Evolutionary conservation across 2,888 invertebrate genomes (phyloP), one percentile per base, ranked within the genome.

Genomic region (Bellardia bayeri): DNA sequence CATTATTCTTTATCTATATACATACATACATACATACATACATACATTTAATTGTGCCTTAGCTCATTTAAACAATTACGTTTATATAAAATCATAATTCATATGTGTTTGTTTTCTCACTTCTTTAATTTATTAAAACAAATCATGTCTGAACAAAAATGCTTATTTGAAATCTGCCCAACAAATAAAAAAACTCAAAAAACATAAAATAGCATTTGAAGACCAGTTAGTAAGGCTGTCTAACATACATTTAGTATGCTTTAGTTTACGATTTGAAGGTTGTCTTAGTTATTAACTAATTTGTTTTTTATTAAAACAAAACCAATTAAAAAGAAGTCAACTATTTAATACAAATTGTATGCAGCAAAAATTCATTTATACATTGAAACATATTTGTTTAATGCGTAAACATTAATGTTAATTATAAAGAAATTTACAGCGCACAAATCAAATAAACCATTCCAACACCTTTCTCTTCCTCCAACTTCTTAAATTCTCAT

Each of bases 371-470:
- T 30, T 14, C 7, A 33, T 66, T 64, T 51, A 33, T 37, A 63
- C 37, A 37, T 37, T 37, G 5, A 37, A 45, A 51, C n/a, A 51
- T 51, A 54, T 56, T 71, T 54, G 8, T n/a, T 56, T 37, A 66
- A 64, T 66, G 66, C 54, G 40, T 66, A 69, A 76, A 40, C 30
- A 75, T 74, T 58, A 40, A 68, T 69, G 14, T 66, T 30, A 75
- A 82, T 75, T 82, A 63, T n/a, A 75, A 75, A 82, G 56, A 69
- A 69, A 71, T 80, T 80, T 71, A 49, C 37, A 71, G 16, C 5
- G 13, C 13, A 51, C 11, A 63, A 23, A 51, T 56, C n/a, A 68
- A 58, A 54, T 40, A 66, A 78, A 78, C 8, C 5, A 49, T 51
- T 49, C n/a, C 45, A 49, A 33, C 3, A 58, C n/a, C 16, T 13